Base-by-base conservation (phyloP, 2,888 invertebrate species). In the Cenopis cana region DNA sequence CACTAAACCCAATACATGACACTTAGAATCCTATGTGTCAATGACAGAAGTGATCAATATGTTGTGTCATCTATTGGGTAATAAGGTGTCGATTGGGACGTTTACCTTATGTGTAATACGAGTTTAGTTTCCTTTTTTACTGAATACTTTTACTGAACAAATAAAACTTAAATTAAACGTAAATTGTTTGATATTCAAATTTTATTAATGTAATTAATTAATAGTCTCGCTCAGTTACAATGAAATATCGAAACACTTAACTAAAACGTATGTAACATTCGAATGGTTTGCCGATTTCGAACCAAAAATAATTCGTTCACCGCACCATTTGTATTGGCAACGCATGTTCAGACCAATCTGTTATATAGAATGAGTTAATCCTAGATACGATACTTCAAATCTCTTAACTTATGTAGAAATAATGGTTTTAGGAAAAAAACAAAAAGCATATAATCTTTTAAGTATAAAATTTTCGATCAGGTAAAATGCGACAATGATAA, bases 311-410 rank as follows among this genome's bases (percentile, higher is more conserved):
- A 55, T 61, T 52, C 83, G 77, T 84, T 79, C 82, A 91, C 91
- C 91, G 81, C 91, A 89, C 92, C 89, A 92, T 92, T 92, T 91
- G 89, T 92, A 91, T 89, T 89, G 82, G 86, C 88, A 89, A 85
- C 85, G 82, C 87, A 88, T 85, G 87, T 88, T 85, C 91, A 87
- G 90, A 89, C 92, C 92, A 91, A 93, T 92, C 92, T 88, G 54
- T 69, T 55, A 46, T 41, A 46, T 33, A 18, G 33, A 49, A 9
- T 6, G 5, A 4, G 12, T 36, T 36, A 36, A 55, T 49, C 2
- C 0, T 33, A 10, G 8, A 46, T 29, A 9, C 18, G 20, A 11
- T 24, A 29, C n/a, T 0, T 20, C 2, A 38, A 60, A 14, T 18
- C n/a, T 18, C 17, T 6, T 49, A 3, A 2, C 11, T 2, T 33